phyloP scores from a whole-genome alignment of 2,888 invertebrate genomes.

The Folsomia manolachei region DNA sequence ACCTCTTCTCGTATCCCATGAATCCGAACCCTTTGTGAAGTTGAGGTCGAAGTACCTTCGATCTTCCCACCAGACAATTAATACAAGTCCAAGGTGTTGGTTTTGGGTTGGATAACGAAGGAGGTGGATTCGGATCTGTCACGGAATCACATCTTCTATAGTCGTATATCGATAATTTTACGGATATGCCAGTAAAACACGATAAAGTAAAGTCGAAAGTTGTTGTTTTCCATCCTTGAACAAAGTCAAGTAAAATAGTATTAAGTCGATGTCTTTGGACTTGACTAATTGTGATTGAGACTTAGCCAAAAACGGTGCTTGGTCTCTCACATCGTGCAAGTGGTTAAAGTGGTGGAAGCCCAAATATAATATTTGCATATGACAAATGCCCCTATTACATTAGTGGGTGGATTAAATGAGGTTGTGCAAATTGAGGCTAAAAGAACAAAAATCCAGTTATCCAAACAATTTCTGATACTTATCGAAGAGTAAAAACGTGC shows the following conservation, averaged over 20 bases:
- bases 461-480: background rate
- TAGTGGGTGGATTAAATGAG: background rate
- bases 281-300: background rate
- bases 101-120: background rate
- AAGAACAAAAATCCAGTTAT: slow-evolving; percentile 3
- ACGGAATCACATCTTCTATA: no score
- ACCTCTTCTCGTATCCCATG: background rate
- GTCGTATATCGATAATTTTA: no score
- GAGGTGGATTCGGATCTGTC: background rate
- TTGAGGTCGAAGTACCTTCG: no score
- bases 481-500: background rate
- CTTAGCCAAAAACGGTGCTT: background rate
- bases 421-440: background rate
- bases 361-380: background rate
- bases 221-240: no score
- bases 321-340: background rate
- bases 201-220: no score
- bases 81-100: background rate
- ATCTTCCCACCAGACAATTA: no score
- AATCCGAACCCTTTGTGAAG: background rate
- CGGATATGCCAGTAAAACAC: no score
- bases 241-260: no score
- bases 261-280: no score
- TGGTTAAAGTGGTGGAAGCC: background rate
- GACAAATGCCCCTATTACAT: background rate